Conservation (phyloP, 2,888 invertebrate genomes). For the Diadromus collaris region DNA sequence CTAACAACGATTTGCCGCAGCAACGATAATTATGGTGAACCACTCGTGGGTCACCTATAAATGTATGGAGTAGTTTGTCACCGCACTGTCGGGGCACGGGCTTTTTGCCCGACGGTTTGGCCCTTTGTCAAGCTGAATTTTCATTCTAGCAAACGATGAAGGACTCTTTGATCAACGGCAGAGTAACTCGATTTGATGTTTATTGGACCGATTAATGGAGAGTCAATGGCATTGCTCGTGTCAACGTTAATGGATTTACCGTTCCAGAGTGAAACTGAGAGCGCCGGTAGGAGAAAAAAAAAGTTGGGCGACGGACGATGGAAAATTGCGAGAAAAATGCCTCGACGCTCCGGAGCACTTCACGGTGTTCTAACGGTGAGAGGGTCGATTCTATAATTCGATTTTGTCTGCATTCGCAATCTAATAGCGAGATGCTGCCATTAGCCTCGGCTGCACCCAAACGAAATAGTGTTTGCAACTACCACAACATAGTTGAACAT, state of each 20-base stretch:
- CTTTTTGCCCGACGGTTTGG: neutral
- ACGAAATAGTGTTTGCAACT: neutral
- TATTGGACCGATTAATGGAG: slow-evolving; percentile 9
- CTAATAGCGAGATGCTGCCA: slow-evolving; percentile 49
- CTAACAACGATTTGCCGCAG: neutral
- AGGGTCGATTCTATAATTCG: slow-evolving; percentile 45
- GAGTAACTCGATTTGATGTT: slow-evolving; percentile 11
- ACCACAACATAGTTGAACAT: neutral
- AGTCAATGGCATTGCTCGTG: slow-evolving; percentile 1
- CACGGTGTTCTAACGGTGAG: neutral
- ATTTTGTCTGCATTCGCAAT: slow-evolving; percentile 51
- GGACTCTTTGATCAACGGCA: neutral
- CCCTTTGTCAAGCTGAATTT: neutral
- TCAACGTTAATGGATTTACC: slow-evolving; percentile 3
- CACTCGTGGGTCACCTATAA: neutral
- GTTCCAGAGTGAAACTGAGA: neutral
- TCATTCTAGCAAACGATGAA: neutral
- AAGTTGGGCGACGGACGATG: neutral
- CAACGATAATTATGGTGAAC: neutral
- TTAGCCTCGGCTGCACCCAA: slow-evolving; percentile 10
- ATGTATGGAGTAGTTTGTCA: neutral
- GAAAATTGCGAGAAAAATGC: slow-evolving; percentile 17
- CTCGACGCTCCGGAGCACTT: neutral
- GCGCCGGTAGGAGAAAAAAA: slow-evolving; percentile 2
- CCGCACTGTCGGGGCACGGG: neutral